These are phyloP conservation scores for Drosophila mettleri DNA, from an alignment of 2,888 invertebrate genomes.

Conservation along the genomic window DNA sequence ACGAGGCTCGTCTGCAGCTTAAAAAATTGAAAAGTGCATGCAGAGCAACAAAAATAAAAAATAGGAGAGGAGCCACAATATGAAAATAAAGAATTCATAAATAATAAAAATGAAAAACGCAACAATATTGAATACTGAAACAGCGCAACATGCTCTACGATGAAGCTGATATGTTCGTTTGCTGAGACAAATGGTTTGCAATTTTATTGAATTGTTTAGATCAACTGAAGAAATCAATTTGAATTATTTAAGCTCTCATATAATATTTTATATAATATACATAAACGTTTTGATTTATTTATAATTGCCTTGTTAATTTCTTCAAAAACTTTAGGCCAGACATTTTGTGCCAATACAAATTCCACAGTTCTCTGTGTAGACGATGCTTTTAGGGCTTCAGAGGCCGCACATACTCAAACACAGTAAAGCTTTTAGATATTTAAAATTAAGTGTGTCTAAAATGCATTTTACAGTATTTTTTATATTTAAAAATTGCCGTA, in stretches of 20 bases:
- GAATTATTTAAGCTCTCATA: not conserved
- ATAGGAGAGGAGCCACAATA: not conserved
- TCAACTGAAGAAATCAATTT: not conserved
- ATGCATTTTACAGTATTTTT: too few relatives aligned
- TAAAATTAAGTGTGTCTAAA: too few relatives aligned
- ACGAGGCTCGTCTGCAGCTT: constrained; percentile 26
- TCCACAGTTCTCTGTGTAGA: too few relatives aligned
- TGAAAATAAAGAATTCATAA: constrained; percentile 15
- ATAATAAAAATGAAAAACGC: constrained; percentile 28
- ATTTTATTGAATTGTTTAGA: not conserved
- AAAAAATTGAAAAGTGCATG: constrained; percentile 35
- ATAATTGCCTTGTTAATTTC: too few relatives aligned
- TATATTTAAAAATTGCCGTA: too few relatives aligned
- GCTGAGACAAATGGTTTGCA: not conserved
- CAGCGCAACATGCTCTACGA: not conserved
- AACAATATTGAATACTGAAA: constrained; percentile 8
- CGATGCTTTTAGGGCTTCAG: too few relatives aligned
- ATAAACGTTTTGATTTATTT: too few relatives aligned
- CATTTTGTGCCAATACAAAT: too few relatives aligned
- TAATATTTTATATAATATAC: too few relatives aligned
- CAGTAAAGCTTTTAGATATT: too few relatives aligned
- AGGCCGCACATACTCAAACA: too few relatives aligned
- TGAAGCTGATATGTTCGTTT: not conserved
- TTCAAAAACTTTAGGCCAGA: too few relatives aligned
- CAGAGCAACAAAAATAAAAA: not conserved